phyloP scores from a whole-genome alignment of 2,888 invertebrate species.

The Parnassius glacialis region DNA sequence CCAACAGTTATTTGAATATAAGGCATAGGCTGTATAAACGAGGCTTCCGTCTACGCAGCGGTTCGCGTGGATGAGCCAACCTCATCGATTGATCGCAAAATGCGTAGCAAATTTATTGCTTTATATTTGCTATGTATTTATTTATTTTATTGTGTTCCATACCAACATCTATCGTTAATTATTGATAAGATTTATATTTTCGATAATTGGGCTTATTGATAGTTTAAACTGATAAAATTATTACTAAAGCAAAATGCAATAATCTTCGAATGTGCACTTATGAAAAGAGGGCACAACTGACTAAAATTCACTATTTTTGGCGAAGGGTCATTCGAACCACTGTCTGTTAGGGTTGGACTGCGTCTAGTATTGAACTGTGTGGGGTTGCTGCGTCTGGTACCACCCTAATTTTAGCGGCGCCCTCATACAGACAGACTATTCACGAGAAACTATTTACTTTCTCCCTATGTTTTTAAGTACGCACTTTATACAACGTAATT shows the following conservation, averaged over 20 bases:
- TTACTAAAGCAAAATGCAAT: too few relatives aligned
- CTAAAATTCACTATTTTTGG: too few relatives aligned
- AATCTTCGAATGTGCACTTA: background rate
- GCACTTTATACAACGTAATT: background rate
- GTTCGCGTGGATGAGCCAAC: conserved; percentile 7
- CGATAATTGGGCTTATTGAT: too few relatives aligned
- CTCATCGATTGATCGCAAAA: conserved; percentile 19
- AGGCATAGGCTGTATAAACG: background rate
- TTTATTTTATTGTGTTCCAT: too few relatives aligned
- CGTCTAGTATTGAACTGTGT: conserved; percentile 18
- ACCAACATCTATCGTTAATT: too few relatives aligned
- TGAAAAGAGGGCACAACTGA: background rate
- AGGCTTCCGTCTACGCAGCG: conserved; percentile 13
- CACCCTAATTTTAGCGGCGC: conserved; percentile 25
- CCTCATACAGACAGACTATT: conserved; percentile 24
- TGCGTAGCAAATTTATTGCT: conserved; percentile 2
- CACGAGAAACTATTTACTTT: conserved; percentile 11
- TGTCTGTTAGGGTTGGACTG: conserved; percentile 13
- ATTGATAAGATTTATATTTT: too few relatives aligned
- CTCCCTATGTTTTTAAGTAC: conserved; percentile 4
- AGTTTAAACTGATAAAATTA: too few relatives aligned
- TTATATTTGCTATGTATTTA: background rate
- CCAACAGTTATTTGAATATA: conserved; percentile 8
- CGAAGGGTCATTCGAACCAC: background rate
- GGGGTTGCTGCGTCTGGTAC: conserved; percentile 16